These are phyloP conservation scores for Masticophis lateralis DNA, from an alignment of 2,797 vertebrate species.

Conservation along the genomic window DNA sequence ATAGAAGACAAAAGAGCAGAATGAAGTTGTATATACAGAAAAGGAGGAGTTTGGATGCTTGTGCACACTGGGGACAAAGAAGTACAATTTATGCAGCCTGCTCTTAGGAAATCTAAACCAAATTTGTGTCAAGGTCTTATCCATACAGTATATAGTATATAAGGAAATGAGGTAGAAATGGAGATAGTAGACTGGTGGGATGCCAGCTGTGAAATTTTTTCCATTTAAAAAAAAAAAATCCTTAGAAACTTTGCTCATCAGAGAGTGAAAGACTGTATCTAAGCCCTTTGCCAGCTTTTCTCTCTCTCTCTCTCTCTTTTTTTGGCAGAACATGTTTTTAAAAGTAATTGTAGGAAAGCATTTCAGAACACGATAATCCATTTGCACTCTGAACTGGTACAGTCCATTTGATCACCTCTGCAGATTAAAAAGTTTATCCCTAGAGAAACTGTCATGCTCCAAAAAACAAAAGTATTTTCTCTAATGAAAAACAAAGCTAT, in stretches of 20 bases:
- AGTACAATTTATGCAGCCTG: not conserved
- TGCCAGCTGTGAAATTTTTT: not conserved
- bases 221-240: not conserved
- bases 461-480: not conserved
- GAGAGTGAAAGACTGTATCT: not conserved
- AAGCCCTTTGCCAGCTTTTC: not conserved
- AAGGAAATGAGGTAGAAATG: not conserved
- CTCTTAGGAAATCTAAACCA: not conserved
- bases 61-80: not conserved
- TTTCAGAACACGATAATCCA: not conserved
- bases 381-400: not conserved
- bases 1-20: not conserved
- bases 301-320: not conserved
- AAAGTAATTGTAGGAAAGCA: not conserved
- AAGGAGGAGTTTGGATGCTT: not conserved
- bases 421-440: slow-evolving; percentile 26
- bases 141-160: not conserved
- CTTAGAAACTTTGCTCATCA: not conserved
- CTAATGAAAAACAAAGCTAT: slow-evolving; percentile 2
- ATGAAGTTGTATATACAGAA: not conserved
- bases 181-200: not conserved
- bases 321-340: not conserved
- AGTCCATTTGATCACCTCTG: not conserved
- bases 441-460: slow-evolving; percentile 9
- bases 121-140: not conserved